Conservation (phyloP, 2,797 vertebrate genomes). For the Enteromius argenteus region DNA sequence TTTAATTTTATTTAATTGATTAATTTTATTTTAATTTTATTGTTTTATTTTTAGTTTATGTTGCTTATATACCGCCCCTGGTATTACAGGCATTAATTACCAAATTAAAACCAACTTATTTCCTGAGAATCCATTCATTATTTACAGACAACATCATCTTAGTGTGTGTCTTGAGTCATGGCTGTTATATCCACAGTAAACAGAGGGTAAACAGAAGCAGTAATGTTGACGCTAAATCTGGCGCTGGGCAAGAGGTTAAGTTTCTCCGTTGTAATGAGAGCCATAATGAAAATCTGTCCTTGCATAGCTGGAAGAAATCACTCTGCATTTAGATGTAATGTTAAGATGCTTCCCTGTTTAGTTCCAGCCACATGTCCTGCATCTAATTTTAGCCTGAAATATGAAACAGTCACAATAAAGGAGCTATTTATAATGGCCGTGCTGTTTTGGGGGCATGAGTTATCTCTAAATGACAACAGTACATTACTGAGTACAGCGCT, state of each 20-base stretch:
- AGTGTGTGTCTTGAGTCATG: neutral
- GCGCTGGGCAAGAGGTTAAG: slow-evolving; percentile 68
- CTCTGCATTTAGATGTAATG: slow-evolving; percentile 68
- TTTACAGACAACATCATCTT: neutral
- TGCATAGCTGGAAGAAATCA: slow-evolving; percentile 69
- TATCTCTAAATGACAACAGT: slow-evolving; percentile 42
- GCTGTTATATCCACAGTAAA: slow-evolving; percentile 31
- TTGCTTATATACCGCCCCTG: neutral
- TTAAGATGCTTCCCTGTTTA: slow-evolving; percentile 59
- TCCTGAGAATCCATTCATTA: neutral
- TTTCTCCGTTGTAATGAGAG: slow-evolving; percentile 77
- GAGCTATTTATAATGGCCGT: slow-evolving; percentile 49
- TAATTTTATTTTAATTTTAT: neutral
- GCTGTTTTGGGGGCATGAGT: slow-evolving; percentile 41
- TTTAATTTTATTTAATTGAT: neutral
- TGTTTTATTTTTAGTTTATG: neutral
- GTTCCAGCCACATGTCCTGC: slow-evolving; percentile 49
- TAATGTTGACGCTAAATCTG: slow-evolving; percentile 13
- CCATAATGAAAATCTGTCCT: slow-evolving; percentile 69
- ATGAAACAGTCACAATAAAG: slow-evolving; percentile 58
- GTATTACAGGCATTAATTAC: neutral
- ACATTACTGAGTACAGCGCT: slow-evolving; percentile 12
- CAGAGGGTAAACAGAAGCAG: slow-evolving; percentile 32
- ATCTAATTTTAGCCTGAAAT: slow-evolving; percentile 56
- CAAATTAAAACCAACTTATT: neutral